Base-by-base conservation (phyloP, 2,113 vertebrate species). In the Helogale parvula region DNA sequence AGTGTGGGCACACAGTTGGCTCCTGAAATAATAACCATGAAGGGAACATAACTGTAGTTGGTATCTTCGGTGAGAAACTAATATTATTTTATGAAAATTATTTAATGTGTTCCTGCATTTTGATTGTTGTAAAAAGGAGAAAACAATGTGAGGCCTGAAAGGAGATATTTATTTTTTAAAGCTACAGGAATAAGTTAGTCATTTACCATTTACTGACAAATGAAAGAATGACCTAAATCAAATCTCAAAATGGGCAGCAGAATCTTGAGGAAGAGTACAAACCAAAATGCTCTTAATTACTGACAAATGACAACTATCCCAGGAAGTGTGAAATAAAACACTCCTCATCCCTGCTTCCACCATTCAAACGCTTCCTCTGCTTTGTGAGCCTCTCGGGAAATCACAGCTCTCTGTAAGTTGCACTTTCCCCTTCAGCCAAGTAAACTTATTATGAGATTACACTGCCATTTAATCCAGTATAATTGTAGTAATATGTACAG, bases 341-440 rank as follows among this genome's bases (percentile, higher is more conserved):
- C 15, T 76, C 31, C 17, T 95, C 25, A 41, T 50, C 71, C 89
- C 10, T 96, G 33, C 21, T 90, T 93, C 19, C 9, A 84, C 16
- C 2, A n/a, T 16, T 9, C 60, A 80, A 72, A 47, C 74, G 57
- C 57, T 45, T 41, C 16, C 86, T 92, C 21, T 96, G 35, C 47
- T 96, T 87, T 31, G 35, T 97, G 94, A 96, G 88, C 82, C 90
- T 88, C 93, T 96, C 15, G 66, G 71, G 16, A 96, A 98, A 98
- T 92, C 66, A 33, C 54, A 57, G 3, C 87, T 98, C 93, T 98
- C 82, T 87, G 0, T 77, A 97, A 93, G 25, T 50, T 93, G 27
- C 23, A 93, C 96, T 97, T 97, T 92, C 25, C 65, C 94, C n/a
- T 33, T 47, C 90, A 94, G 88, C 14, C 76, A 97, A 89, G 29